Base-by-base conservation (phyloP, 2,797 vertebrate species). In the Lagorchestes hirsutus region DNA sequence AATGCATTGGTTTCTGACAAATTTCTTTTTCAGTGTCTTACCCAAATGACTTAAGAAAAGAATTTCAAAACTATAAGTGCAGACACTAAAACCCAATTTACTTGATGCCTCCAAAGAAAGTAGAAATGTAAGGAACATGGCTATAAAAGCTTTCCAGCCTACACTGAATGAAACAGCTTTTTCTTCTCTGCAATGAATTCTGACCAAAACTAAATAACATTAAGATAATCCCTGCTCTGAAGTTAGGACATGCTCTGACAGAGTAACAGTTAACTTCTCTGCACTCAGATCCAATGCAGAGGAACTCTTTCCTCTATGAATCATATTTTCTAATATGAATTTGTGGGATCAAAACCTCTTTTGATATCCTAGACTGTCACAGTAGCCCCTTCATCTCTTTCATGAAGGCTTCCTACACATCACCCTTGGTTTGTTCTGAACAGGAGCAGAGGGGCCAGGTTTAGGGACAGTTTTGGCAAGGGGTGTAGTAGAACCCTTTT, bases 371-470 rank as follows among this genome's bases (percentile, higher is more conserved):
- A 82, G 62, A 18, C 67, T 82, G n/a, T 98, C 98, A 99, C 97
- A 99, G 99, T 40, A 99, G 99, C 93, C 99, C 99, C 97, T 99
- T 99, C 99, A 99, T 99, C 98, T 99, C 99, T 96, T 99, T 99
- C 99, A 99, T 99, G 97, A 99, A 99, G 82, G 99, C 99, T 98
- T 99, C 99, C 97, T 99, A 99, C 97, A 99, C 99, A 98, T 99
- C 99, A 99, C 99, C 99, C 98, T 99, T 99, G 93, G 99, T 99
- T 99, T 99, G 99, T 99, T 99, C 99, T 98, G 97, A 99, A 99
- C 95, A 0, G 98, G 98, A 74, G 98, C 99, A 95, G 99, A 97
- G 0, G 98, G 96, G 0, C 98, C 98, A 50, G 96, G 92, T 94
- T 99, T 98, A n/a, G 31, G 90, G 14, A 40, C 31, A 40, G 34